Evolutionary conservation across 1,140 invertebrate genomes (phyloP).

Genomic region (Halesus radiatus): DNA sequence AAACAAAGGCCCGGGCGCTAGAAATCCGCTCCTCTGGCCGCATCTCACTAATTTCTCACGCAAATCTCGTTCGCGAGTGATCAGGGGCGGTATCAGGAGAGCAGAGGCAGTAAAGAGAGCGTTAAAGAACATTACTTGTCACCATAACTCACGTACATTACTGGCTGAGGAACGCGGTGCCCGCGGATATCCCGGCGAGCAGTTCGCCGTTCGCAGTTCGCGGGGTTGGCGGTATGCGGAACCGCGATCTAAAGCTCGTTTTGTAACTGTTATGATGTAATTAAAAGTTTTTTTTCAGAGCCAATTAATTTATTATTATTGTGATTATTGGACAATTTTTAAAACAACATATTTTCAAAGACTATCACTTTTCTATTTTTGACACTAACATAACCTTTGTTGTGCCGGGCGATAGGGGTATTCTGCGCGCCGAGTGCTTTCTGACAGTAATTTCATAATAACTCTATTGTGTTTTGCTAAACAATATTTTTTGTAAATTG

Average conservation of each 20-base stretch:
- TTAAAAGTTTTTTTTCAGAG: too few relatives aligned
- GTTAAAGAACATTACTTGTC: constrained; percentile 35
- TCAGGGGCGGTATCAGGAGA: constrained; percentile 27
- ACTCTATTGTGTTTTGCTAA: too few relatives aligned
- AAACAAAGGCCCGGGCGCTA: neutral
- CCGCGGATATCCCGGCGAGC: neutral
- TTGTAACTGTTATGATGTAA: neutral
- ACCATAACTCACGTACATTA: constrained; percentile 23
- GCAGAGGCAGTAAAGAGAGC: constrained; percentile 1
- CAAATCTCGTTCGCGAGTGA: constrained; percentile 34
- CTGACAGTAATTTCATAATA: too few relatives aligned
- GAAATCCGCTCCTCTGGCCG: neutral
- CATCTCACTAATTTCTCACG: constrained; percentile 24
- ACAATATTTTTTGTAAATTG: too few relatives aligned
- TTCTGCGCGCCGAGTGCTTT: too few relatives aligned
- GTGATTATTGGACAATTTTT: too few relatives aligned
- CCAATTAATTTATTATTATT: too few relatives aligned
- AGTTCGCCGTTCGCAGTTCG: too few relatives aligned
- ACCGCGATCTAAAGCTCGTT: neutral
- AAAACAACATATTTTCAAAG: too few relatives aligned
- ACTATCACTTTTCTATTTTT: too few relatives aligned
- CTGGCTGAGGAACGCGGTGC: neutral
- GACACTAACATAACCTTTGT: too few relatives aligned
- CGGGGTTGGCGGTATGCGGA: neutral
- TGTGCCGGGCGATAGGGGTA: too few relatives aligned